Conservation (phyloP, 1,140 invertebrate genomes). For the Theocolax elegans region DNA sequence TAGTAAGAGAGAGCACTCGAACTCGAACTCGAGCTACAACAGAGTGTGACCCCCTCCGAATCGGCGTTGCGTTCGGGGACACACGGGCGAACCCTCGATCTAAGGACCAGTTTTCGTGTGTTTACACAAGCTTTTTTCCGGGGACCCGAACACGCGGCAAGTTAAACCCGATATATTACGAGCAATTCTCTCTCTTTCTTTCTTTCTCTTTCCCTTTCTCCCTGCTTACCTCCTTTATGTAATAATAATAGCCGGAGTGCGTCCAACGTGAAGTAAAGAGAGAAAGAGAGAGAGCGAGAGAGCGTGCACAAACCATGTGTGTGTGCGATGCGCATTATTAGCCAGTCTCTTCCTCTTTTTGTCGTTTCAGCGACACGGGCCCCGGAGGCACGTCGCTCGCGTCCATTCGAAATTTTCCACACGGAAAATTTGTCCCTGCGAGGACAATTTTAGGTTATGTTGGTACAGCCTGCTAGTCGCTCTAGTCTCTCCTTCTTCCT, state of each 20-base stretch:
- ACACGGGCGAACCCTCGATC: background rate
- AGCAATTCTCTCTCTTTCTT: background rate
- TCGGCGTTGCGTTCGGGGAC: background rate
- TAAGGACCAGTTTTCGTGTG: conserved; percentile 33
- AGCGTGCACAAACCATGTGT: too few species aligned
- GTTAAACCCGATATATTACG: conserved; percentile 40
- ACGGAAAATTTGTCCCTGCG: conserved; percentile 35
- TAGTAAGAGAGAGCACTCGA: conserved; percentile 24
- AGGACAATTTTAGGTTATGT: conserved; percentile 15
- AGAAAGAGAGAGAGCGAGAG: conserved; percentile 9
- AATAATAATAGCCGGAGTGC: conserved; percentile 37
- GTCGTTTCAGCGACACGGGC: conserved; percentile 17
- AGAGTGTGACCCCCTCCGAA: background rate
- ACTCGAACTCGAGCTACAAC: too few species aligned
- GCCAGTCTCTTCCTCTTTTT: conserved; percentile 24
- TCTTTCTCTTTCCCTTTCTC: background rate
- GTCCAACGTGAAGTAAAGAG: background rate
- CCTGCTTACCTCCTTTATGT: conserved; percentile 7
- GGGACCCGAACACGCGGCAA: conserved; percentile 36
- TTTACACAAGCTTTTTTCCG: conserved; percentile 43
- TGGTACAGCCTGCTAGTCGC: background rate
- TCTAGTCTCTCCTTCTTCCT: background rate
- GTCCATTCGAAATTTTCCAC: conserved; percentile 41
- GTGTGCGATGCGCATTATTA: conserved; percentile 27
- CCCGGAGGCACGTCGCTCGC: background rate